Evolutionary conservation across 1,140 invertebrate species (phyloP).

Genomic region (Holotrichia oblita): DNA sequence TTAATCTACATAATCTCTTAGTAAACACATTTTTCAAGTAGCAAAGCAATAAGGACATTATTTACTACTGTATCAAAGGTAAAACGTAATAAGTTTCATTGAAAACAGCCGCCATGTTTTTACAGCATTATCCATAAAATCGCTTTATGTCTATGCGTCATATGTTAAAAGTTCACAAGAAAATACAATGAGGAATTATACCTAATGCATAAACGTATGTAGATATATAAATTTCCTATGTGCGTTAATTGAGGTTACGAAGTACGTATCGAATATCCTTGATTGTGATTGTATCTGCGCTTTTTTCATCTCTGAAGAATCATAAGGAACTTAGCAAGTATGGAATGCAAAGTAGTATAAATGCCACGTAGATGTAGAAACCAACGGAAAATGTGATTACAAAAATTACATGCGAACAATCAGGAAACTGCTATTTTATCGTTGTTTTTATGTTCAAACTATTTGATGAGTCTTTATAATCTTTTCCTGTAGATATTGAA

Average conservation of each 20-base stretch:
- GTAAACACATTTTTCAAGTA: no score
- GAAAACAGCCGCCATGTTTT: not conserved
- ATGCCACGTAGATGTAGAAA: not conserved
- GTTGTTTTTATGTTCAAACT: not conserved
- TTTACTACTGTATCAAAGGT: not conserved
- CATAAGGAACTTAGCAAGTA: not conserved
- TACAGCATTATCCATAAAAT: not conserved
- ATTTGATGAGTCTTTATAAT: not conserved
- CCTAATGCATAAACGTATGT: not conserved
- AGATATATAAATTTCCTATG: not conserved
- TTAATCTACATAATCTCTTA: no score
- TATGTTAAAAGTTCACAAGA: conserved; percentile 16
- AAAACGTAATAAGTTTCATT: not conserved
- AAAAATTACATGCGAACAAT: no score
- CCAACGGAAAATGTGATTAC: no score
- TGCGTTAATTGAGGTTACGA: conserved; percentile 1
- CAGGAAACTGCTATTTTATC: no score
- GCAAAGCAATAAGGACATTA: not conserved
- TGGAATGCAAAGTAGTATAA: not conserved
- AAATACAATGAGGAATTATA: not conserved
- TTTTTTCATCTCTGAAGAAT: conserved; percentile 2
- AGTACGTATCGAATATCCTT: not conserved
- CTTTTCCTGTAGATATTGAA: no score
- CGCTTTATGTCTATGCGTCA: not conserved
- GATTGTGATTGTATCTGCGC: not conserved